phyloP scores from a whole-genome alignment of 2,797 vertebrate species.

The Chanos chanos region DNA sequence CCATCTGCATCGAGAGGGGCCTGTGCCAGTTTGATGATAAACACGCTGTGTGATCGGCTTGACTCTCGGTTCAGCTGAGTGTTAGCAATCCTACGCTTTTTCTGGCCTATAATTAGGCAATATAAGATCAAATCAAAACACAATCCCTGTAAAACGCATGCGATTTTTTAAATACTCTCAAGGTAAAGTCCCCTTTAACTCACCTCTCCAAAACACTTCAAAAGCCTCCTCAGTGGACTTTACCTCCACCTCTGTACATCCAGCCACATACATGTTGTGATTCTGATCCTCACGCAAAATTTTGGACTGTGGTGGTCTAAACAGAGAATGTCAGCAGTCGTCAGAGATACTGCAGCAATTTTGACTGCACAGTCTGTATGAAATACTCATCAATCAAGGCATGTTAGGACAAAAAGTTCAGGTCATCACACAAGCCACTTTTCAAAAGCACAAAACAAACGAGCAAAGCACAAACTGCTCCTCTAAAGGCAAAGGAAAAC shows the following conservation, averaged over 20 bases:
- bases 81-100: conserved; percentile 91
- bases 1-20: conserved; percentile 92
- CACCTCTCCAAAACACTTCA: conserved; percentile 96
- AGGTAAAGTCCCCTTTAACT: conserved; percentile 14
- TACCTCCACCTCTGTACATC: conserved; percentile 94
- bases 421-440: neutral
- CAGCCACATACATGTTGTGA: conserved; percentile 95
- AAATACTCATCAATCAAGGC: no score
- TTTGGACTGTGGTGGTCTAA: conserved; percentile 91
- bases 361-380: no score
- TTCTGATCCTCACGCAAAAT: conserved; percentile 90
- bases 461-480: conserved; percentile 30
- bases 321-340: conserved; percentile 14
- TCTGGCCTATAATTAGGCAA: conserved; percentile 78
- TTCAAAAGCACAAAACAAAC: conserved; percentile 25
- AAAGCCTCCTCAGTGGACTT: conserved; percentile 96
- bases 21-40: conserved; percentile 91
- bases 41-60: conserved; percentile 95
- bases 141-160: neutral
- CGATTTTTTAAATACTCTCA: neutral
- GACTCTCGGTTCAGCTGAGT: conserved; percentile 93
- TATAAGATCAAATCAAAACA: neutral
- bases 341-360: no score
- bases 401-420: no score
- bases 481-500: conserved; percentile 42